These are phyloP conservation scores for Branchipolynoe longqiensis DNA, from an alignment of 2,888 invertebrate genomes.

Conservation along the genomic window DNA sequence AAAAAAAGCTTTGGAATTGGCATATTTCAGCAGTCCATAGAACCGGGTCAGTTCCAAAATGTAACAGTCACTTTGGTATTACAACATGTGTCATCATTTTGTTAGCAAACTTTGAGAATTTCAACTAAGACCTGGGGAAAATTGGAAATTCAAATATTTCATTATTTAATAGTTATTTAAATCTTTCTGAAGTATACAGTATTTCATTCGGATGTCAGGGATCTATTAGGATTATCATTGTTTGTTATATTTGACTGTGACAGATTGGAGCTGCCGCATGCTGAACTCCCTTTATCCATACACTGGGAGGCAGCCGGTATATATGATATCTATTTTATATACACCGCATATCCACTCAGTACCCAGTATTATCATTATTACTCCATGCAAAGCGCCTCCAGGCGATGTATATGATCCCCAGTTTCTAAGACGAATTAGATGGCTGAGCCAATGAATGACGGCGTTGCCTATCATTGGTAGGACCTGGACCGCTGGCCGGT, in stretches of 20 bases:
- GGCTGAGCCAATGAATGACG: conserved; percentile 44
- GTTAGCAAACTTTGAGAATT: not conserved
- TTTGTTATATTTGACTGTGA: no score
- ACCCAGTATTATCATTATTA: conserved; percentile 16
- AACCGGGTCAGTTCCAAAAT: conserved; percentile 3
- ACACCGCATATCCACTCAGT: conserved; percentile 56
- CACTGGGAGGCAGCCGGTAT: conserved; percentile 47
- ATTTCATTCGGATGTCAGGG: no score
- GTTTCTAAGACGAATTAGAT: not conserved
- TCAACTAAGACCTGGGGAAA: not conserved
- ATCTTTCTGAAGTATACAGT: no score
- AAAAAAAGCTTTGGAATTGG: not conserved
- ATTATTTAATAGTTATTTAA: not conserved
- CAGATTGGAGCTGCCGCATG: not conserved
- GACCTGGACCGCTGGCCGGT: conserved; percentile 18
- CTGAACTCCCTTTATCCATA: not conserved
- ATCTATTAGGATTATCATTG: no score
- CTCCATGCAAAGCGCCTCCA: conserved; percentile 4
- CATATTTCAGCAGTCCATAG: conserved; percentile 2
- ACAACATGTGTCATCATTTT: not conserved
- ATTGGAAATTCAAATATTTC: not conserved
- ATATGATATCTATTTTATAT: conserved; percentile 29
- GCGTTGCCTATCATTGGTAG: conserved; percentile 51
- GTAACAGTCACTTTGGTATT: not conserved
- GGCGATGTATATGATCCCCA: not conserved